These are phyloP conservation scores for Megalurothrips usitatus DNA, from an alignment of 2,888 invertebrate species.

Conservation along the genomic window DNA sequence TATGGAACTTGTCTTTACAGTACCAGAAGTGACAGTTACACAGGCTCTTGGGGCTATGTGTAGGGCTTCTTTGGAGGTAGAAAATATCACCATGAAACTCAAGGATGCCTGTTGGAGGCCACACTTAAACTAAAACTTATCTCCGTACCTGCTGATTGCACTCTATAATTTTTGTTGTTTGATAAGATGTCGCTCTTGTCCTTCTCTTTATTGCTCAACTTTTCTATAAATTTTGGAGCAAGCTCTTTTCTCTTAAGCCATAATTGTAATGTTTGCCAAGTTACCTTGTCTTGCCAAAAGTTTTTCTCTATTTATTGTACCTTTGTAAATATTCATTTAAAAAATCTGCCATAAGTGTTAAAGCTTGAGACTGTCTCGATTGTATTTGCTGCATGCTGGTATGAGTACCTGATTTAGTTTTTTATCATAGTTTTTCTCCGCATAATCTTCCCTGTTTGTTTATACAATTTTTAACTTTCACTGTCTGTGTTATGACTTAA, in stretches of 20 bases:
- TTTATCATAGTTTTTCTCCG: no score
- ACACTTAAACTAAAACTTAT: neutral
- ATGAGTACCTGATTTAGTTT: no score
- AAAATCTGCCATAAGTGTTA: no score
- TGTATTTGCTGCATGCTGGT: neutral
- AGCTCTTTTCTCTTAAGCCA: neutral
- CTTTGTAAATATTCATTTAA: neutral
- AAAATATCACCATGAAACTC: neutral
- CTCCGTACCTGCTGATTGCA: conserved; percentile 11
- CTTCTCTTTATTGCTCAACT: neutral
- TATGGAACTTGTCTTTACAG: neutral
- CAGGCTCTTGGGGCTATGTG: conserved; percentile 5
- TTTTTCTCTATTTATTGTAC: neutral
- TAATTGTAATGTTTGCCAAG: neutral
- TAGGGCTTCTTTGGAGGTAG: neutral
- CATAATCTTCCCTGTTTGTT: no score
- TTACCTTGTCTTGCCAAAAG: no score
- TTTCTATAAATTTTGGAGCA: neutral
- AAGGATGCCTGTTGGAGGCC: neutral
- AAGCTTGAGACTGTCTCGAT: neutral
- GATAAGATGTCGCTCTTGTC: neutral
- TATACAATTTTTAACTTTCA: no score
- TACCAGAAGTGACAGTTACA: conserved; percentile 16
- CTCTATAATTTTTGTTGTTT: neutral
- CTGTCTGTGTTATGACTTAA: no score